Base-by-base conservation (phyloP, 2,888 invertebrate genomes). In the Stenichneumon culpator region DNA sequence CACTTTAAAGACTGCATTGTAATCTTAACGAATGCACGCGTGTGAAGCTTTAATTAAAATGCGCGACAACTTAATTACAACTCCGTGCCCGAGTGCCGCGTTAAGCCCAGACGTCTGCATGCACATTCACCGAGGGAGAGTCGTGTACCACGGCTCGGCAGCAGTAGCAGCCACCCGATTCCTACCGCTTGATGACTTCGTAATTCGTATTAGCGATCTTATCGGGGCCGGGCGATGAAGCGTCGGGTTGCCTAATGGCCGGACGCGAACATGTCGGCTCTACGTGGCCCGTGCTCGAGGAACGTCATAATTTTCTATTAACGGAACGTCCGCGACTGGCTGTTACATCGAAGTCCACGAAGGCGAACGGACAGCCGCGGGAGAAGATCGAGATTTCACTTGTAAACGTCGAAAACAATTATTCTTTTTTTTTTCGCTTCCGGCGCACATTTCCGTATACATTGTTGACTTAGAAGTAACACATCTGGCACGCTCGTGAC, bases 141-240 rank as follows among this genome's bases (percentile, higher is more conserved):
- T 32, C 57, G 19, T 7, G n/a, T 54, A 36, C 16, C 7, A 5
- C 22, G n/a, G 44, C 44, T 39, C 11, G 6, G 44, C 14, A 6
- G 60, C 47, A 14, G 32, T 57, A n/a, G 19, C 47, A 44, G 52
- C 73, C 73, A 47, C 67, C 67, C 54, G 77, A 77, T 77, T 74
- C 63, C 74, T 79, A 79, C 80, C 79, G 84, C 60, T 79, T 88
- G 84, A 87, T 86, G 83, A 88, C 87, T 89, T 87, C 84, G 85
- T 88, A 90, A 89, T 89, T 89, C 84, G 84, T 88, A 89, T 89
- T 87, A 89, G 86, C 85, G 87, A 88, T 87, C 86, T 88, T 88
- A 88, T 87, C 89, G 87, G 44, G 16, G 70, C 50, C 44, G 68
- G 14, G 69, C 79, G 74, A 69, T 14, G 52, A 25, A 74, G 44